Conservation (phyloP, 2,888 invertebrate species). For the Stenotaenia linearis region DNA sequence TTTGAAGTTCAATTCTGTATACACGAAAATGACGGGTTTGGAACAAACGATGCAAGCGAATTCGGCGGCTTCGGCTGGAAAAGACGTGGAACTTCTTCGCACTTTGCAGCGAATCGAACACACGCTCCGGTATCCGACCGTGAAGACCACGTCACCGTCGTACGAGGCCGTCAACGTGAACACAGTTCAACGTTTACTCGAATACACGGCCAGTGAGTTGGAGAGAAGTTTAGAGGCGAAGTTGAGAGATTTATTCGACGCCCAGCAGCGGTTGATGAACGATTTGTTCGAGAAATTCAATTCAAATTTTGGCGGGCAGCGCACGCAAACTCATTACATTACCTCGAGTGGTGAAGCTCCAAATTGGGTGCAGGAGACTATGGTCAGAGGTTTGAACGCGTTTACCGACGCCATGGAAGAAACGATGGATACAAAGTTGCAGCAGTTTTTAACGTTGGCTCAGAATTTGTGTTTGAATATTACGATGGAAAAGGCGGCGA, state of each 20-base stretch:
- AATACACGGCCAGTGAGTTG: neutral
- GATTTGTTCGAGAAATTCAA: neutral
- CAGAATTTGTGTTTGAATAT: neutral
- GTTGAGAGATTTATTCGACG: neutral
- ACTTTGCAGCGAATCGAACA: neutral
- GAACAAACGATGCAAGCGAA: neutral
- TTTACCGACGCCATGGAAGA: neutral
- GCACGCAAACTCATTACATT: neutral
- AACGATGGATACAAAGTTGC: neutral
- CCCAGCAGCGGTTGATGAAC: neutral
- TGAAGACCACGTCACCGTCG: neutral
- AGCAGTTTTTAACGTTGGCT: neutral
- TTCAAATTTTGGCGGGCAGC: neutral
- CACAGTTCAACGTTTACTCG: neutral
- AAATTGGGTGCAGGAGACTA: neutral
- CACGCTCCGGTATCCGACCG: neutral
- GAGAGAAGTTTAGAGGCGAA: neutral
- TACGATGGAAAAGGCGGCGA: neutral
- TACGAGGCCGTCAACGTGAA: neutral
- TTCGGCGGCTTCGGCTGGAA: neutral
- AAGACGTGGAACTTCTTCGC: neutral
- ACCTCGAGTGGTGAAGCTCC: neutral
- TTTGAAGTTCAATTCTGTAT: neutral
- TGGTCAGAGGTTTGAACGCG: neutral
- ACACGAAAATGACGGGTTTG: neutral